Conservation (phyloP, 1,140 invertebrate genomes). For the Brachionus koreanus region DNA sequence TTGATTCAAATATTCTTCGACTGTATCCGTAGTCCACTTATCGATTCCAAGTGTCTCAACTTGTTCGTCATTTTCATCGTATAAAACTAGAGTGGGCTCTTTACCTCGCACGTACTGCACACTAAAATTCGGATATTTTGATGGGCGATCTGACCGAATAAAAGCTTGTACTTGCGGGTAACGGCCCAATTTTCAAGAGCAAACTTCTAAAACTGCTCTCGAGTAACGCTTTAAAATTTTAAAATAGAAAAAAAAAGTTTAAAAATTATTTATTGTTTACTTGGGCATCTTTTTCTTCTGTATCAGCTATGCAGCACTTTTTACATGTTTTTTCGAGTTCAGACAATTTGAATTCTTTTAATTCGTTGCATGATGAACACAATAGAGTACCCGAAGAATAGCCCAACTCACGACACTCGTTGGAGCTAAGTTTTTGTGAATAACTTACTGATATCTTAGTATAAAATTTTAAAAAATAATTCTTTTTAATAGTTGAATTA, state of each 20-base stretch:
- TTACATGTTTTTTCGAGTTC: slow-evolving; percentile 69
- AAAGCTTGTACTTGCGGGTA: slow-evolving; percentile 84
- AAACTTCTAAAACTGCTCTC: slow-evolving; percentile 81
- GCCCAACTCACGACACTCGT: slow-evolving; percentile 41
- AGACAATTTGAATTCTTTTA: slow-evolving; percentile 72
- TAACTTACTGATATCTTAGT: slow-evolving; percentile 7
- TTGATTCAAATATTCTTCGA: slow-evolving; percentile 85
- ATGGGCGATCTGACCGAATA: slow-evolving; percentile 77
- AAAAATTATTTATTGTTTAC: not conserved
- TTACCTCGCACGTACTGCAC: slow-evolving; percentile 83
- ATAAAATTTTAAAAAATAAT: not conserved
- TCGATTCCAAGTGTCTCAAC: slow-evolving; percentile 77
- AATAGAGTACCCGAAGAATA: slow-evolving; percentile 64
- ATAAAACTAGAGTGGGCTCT: slow-evolving; percentile 84
- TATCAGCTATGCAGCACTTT: slow-evolving; percentile 68
- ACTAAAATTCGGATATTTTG: slow-evolving; percentile 79
- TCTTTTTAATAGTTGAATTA: not conserved
- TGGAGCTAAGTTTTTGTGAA: slow-evolving; percentile 19
- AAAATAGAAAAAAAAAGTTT: slow-evolving; percentile 19
- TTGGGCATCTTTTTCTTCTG: slow-evolving; percentile 48
- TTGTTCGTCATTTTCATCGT: slow-evolving; percentile 63
- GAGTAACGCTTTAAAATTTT: slow-evolving; percentile 65
- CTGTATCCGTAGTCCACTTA: slow-evolving; percentile 92
- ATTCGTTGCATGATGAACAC: slow-evolving; percentile 80
- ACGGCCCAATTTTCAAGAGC: slow-evolving; percentile 87